Conservation (phyloP, 92 coral and sea anemone species). For the Umimayanthus kanabou region DNA sequence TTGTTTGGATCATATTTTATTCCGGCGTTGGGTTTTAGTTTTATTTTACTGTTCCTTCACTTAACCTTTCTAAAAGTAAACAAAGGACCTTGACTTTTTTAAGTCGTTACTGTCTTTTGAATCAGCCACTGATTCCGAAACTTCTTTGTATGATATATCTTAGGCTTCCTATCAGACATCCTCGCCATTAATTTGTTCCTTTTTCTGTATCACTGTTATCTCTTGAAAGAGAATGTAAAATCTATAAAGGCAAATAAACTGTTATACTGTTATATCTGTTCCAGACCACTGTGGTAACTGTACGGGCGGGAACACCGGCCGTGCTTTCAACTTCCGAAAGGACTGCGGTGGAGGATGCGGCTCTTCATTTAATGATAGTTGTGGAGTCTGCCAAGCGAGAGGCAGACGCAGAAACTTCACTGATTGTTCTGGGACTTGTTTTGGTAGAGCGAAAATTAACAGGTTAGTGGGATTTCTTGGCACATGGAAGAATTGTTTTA, state of each 20-base stretch:
- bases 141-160: not conserved
- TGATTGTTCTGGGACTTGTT: conserved; percentile 52
- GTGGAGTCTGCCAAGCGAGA: conserved; percentile 42
- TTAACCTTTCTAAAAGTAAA: too few relatives aligned
- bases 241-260: too few relatives aligned
- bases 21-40: too few relatives aligned
- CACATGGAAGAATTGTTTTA: not conserved
- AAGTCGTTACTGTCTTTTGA: too few relatives aligned
- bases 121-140: not conserved
- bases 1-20: too few relatives aligned
- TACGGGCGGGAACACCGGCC: conserved; percentile 66
- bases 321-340: conserved; percentile 40
- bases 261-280: too few relatives aligned
- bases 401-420: conserved; percentile 16
- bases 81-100: too few relatives aligned
- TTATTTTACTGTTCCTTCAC: too few relatives aligned
- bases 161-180: too few relatives aligned
- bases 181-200: too few relatives aligned
- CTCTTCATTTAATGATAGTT: conserved; percentile 32
- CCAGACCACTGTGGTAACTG: conserved; percentile 77
- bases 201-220: too few relatives aligned
- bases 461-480: conserved; percentile 16
- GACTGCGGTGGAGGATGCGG: conserved; percentile 74
- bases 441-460: conserved; percentile 55
- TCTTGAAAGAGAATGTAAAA: too few relatives aligned